Evolutionary conservation across 1,140 invertebrate genomes (phyloP), one percentile per base, ranked within the genome.

Genomic region (Euschistus heros): DNA sequence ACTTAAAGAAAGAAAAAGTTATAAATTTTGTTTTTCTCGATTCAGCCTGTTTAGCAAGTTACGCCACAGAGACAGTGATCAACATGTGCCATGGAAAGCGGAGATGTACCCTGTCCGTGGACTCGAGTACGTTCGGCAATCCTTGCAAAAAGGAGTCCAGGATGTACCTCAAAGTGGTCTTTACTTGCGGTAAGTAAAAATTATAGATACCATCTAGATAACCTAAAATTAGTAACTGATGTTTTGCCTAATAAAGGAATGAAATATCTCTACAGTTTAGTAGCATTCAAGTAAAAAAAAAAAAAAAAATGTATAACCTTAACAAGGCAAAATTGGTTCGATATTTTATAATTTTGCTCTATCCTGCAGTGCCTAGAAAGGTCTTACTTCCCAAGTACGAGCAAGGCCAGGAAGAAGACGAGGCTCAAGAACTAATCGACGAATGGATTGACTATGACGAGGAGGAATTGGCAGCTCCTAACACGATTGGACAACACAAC

Each of bases 111-210:
- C 76, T 96, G 42, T 82, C 84, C 14, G 91, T 90, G 0, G 88
- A 92, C 74, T 82, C 86, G 54, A 83, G 86, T 62, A 90, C 89
- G 63, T 95, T 94, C 75, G 90, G 89, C 24, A 87, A 86, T 70
- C 91, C 92, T 0, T 95, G 92, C 74, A 81, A 84, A 63, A 80
- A 84, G 0, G 85, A 89, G 63, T 91, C 90, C 68, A 81, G 86
- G 64, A 91, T 91, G 77, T 95, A 95, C 77, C 82, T 96, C 69
- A 92, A 90, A 79, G 88, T 94, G 67, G 87, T 92, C 69, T 94
- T 94, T 77, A 92, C 91, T 27, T 97, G 92, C 77, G 92, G 93
- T 97, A 80, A 89, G 89, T 37, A n/a, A n/a, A n/a, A n/a, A n/a
- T n/a, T n/a, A n/a, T n/a, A n/a, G n/a, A n/a, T n/a, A n/a, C n/a